phyloP scores from a whole-genome alignment of 2,888 invertebrate species.

The Platycheirus rosarum region DNA sequence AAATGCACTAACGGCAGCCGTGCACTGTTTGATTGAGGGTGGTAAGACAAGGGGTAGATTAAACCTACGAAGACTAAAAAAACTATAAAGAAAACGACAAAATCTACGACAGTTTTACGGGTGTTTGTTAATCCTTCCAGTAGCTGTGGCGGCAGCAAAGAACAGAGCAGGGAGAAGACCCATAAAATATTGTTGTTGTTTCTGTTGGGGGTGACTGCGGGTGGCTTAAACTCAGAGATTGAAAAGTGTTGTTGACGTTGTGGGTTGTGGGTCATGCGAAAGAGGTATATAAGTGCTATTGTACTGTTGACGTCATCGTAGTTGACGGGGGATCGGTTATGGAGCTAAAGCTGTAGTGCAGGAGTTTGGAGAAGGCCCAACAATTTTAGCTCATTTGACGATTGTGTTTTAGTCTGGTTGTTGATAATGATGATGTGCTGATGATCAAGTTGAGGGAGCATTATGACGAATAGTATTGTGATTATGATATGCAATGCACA shows the following conservation, averaged over 20 bases:
- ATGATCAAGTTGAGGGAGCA: constrained; percentile 1
- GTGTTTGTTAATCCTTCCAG: constrained; percentile 67
- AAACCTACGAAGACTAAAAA: not conserved
- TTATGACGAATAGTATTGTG: no score
- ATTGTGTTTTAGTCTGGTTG: constrained; percentile 21
- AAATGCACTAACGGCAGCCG: constrained; percentile 63
- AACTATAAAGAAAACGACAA: constrained; percentile 36
- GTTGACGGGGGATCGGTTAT: no score
- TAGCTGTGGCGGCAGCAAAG: not conserved
- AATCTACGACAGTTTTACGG: constrained; percentile 65
- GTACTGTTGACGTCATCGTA: constrained; percentile 37
- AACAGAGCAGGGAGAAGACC: not conserved
- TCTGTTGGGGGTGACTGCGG: not conserved
- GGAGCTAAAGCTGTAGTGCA: not conserved
- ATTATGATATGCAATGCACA: no score
- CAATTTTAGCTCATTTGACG: constrained; percentile 60
- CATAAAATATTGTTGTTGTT: constrained; percentile 52
- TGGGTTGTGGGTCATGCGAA: constrained; percentile 56
- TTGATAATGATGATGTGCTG: not conserved
- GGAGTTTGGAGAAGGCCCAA: constrained; percentile 45
- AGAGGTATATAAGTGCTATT: constrained; percentile 60
- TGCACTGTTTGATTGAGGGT: not conserved
- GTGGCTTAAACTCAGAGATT: constrained; percentile 17
- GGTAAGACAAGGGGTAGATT: constrained; percentile 18
- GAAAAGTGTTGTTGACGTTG: constrained; percentile 69